These are phyloP conservation scores for Thunnus albacares DNA, from an alignment of 2,797 vertebrate species.

Conservation along the genomic window DNA sequence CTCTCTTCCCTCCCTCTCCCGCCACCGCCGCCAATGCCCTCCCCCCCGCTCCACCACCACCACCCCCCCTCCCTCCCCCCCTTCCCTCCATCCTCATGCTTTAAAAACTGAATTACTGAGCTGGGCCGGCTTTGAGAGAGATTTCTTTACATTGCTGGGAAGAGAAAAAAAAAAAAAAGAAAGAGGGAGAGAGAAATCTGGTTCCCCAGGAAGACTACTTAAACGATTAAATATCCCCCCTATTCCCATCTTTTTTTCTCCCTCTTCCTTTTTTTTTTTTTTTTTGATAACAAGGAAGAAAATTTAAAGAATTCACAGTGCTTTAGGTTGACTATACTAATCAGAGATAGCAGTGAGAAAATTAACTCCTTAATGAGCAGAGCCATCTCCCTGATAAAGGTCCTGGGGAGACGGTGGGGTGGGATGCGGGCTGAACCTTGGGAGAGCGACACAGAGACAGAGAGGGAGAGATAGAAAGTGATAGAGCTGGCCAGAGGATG, in stretches of 20 bases:
- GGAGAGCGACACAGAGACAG: constrained; percentile 46
- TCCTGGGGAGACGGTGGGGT: constrained; percentile 73
- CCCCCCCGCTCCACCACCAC: background rate
- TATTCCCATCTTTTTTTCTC: constrained; percentile 80
- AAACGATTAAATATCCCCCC: constrained; percentile 89
- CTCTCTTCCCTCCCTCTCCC: constrained; percentile 50
- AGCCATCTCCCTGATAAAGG: constrained; percentile 83
- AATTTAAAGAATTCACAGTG: constrained; percentile 89
- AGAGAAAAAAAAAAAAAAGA: constrained; percentile 67
- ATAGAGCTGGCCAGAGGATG: constrained; percentile 32
- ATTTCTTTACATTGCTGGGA: constrained; percentile 90
- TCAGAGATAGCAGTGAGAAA: constrained; percentile 84
- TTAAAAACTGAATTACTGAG: constrained; percentile 97
- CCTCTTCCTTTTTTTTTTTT: constrained; percentile 47
- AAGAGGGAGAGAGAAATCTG: constrained; percentile 78
- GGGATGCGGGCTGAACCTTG: constrained; percentile 62
- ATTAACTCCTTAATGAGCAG: constrained; percentile 89
- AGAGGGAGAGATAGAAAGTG: constrained; percentile 44
- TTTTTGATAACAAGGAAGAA: constrained; percentile 84
- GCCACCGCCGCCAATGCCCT: constrained; percentile 13
- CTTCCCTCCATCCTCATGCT: constrained; percentile 83
- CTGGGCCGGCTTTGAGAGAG: constrained; percentile 86
- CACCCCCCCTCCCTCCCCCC: background rate
- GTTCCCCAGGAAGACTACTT: constrained; percentile 88
- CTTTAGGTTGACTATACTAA: constrained; percentile 86